A percentile compares a stretch with the other conserved stretches of the same genome.
Conservation (phyloP, 2,113 vertebrate species). For the Phalacrocorax brasilianus region DNA sequence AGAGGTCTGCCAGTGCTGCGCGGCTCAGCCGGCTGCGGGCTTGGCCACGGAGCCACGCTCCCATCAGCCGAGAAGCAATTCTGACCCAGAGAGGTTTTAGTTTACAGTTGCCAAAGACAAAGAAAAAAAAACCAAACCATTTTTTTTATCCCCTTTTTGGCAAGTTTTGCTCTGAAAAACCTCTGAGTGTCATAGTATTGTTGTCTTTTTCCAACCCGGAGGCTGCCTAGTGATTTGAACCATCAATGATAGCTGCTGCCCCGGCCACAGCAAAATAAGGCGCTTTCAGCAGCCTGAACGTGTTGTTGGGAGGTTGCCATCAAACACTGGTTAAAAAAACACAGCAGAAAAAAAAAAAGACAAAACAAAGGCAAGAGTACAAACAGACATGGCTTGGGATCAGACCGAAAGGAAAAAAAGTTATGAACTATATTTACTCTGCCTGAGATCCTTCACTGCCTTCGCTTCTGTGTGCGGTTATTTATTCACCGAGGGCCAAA, state of each 20-base stretch:
- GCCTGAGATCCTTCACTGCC: background rate
- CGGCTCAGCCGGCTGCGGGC: accelerated
- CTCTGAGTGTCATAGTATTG: background rate
- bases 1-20: background rate
- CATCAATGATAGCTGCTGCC: conserved; percentile 41
- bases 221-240: background rate
- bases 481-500: background rate
- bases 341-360: background rate
- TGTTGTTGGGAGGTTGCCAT: conserved; percentile 38
- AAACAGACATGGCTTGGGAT: conserved; percentile 13
- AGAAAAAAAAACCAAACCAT: background rate
- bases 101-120: background rate
- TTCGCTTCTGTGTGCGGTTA: background rate
- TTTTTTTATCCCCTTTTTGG: background rate
- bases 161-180: background rate
- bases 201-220: conserved; percentile 20
- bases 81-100: background rate
- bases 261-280: conserved; percentile 17
- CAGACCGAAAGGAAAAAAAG: background rate
- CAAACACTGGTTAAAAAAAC: background rate
- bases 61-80: background rate
- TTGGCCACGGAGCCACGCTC: background rate
- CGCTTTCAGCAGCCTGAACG: conserved; percentile 11
- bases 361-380: conserved; percentile 39
- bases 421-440: conserved; percentile 44